These are phyloP conservation scores for Seira sanloemensis DNA, from an alignment of 2,888 invertebrate species.

Conservation along the genomic window DNA sequence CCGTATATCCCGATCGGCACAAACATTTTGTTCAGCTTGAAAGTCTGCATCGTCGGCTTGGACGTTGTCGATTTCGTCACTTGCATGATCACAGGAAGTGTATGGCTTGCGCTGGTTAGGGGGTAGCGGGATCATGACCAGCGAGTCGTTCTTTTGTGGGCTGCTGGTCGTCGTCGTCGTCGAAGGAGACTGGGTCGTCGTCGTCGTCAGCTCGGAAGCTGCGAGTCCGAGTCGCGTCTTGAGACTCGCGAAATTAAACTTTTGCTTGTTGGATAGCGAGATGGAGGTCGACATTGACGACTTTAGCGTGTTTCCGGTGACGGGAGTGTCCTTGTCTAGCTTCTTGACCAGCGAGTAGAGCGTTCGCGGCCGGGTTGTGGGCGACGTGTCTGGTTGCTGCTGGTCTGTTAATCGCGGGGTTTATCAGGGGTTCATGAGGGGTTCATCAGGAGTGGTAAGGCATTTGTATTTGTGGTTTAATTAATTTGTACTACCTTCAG, in stretches of 20 bases:
- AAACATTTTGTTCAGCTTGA: conserved; percentile 71
- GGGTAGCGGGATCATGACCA: conserved; percentile 69
- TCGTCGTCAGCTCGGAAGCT: background rate
- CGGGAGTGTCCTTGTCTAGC: background rate
- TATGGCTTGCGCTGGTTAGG: conserved; percentile 67
- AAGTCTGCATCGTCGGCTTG: conserved; percentile 60
- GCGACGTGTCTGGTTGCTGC: background rate
- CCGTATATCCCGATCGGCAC: conserved; percentile 72
- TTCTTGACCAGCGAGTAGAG: conserved; percentile 24
- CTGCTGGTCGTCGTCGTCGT: background rate
- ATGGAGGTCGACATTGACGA: background rate
- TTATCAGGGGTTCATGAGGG: background rate
- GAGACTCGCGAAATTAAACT: conserved; percentile 24
- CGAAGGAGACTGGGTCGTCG: background rate
- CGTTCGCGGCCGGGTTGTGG: conserved; percentile 1
- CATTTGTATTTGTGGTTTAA: too few species aligned
- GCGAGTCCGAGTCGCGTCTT: conserved; percentile 12
- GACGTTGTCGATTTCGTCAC: conserved; percentile 61
- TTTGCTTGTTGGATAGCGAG: background rate
- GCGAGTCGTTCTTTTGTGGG: background rate
- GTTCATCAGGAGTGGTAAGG: too few species aligned
- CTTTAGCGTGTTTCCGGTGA: conserved; percentile 17
- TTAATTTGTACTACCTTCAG: too few species aligned
- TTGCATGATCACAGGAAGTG: conserved; percentile 70
- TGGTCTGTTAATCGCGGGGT: background rate